phyloP scores from a whole-genome alignment of 2,113 vertebrate genomes.

The Zapus hudsonius region DNA sequence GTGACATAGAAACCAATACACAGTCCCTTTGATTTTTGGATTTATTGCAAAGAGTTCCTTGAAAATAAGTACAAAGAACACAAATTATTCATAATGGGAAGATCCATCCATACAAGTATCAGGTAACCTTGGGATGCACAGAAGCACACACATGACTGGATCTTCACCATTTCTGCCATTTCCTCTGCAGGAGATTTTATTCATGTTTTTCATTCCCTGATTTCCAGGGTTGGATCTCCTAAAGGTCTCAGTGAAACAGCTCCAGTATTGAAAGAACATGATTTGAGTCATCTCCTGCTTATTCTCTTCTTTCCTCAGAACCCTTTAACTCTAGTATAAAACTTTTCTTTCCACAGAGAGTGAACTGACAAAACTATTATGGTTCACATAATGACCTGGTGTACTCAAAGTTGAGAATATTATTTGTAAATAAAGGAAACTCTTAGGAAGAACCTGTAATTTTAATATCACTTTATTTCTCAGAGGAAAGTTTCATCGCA shows the following conservation, averaged over 20 bases:
- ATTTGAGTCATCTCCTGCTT: neutral
- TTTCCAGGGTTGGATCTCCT: neutral
- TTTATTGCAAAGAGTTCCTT: neutral
- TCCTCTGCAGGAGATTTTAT: neutral
- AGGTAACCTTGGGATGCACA: no score
- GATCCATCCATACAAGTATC: neutral
- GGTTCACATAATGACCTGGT: neutral
- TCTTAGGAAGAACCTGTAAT: neutral
- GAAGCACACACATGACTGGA: neutral
- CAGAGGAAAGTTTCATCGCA: constrained; percentile 14
- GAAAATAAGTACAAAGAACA: neutral
- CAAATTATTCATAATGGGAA: neutral
- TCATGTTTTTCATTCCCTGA: neutral
- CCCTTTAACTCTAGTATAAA: neutral
- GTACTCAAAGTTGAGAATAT: neutral
- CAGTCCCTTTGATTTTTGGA: neutral
- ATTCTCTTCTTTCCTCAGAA: neutral
- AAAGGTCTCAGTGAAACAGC: neutral
- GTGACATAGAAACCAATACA: neutral
- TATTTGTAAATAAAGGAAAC: constrained; percentile 37
- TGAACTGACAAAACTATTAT: neutral
- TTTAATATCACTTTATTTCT: constrained; percentile 34
- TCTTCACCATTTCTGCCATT: neutral
- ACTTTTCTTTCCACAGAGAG: neutral
- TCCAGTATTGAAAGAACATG: neutral